These are phyloP conservation scores for Henricia sp. DNA, from an alignment of 53 echinoderm and acorn worm genomes.

Conservation along the genomic window DNA sequence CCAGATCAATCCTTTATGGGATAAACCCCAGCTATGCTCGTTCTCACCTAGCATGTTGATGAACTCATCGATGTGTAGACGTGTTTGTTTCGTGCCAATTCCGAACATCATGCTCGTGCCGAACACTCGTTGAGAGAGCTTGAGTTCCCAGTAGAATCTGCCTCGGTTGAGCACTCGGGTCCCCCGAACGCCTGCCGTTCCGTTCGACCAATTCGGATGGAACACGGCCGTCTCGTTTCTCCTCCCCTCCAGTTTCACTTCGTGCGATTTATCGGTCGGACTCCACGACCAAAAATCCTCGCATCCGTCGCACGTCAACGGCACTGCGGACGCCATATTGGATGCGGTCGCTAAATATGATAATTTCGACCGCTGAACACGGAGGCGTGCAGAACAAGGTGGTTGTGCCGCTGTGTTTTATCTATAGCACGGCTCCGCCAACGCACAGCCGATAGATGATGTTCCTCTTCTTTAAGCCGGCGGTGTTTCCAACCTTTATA, in stretches of 20 bases:
- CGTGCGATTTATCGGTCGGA: constrained; percentile 81
- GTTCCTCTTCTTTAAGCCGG: constrained; percentile 3
- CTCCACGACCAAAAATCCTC: constrained; percentile 93
- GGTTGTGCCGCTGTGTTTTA: constrained; percentile 17
- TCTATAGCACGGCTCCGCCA: neutral
- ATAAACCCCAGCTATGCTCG: constrained; percentile 87
- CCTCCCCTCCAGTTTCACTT: constrained; percentile 69
- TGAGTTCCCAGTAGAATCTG: constrained; percentile 86
- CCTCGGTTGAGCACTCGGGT: constrained; percentile 71
- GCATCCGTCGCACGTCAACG: constrained; percentile 72
- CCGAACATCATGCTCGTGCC: constrained; percentile 98
- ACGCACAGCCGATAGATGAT: neutral
- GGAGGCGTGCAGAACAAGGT: constrained; percentile 13
- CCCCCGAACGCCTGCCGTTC: constrained; percentile 88
- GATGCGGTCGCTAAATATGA: neutral
- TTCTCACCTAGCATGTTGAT: constrained; percentile 92
- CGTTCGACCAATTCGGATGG: constrained; percentile 97
- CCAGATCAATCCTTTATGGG: constrained; percentile 93
- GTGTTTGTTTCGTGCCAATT: constrained; percentile 75
- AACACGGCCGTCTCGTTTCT: constrained; percentile 75
- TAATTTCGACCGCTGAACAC: neutral
- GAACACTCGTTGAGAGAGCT: constrained; percentile 77
- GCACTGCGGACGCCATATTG: constrained; percentile 66
- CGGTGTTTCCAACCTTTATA: constrained; percentile 48
- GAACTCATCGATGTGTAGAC: constrained; percentile 89